These are phyloP conservation scores for Ormyrus rosae DNA, from an alignment of 2,888 invertebrate species.

Conservation along the genomic window DNA sequence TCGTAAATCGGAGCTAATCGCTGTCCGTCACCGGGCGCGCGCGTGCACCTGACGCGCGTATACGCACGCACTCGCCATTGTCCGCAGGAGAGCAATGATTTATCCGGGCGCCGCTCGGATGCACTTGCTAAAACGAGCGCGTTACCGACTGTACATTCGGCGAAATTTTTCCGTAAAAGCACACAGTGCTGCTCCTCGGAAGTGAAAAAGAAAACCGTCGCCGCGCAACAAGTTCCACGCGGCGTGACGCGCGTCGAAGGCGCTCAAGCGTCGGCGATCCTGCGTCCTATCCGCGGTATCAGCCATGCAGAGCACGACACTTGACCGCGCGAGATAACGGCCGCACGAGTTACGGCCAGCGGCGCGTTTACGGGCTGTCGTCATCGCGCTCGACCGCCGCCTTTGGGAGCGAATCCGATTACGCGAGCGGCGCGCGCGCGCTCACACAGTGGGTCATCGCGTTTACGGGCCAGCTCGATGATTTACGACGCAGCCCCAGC, in stretches of 20 bases:
- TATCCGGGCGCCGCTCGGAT: conserved; percentile 24
- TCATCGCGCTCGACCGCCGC: conserved; percentile 24
- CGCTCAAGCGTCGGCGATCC: conserved; percentile 12
- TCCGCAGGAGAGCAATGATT: background rate
- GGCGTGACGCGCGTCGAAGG: background rate
- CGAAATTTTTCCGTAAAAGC: too few species aligned
- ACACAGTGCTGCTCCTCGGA: too few species aligned
- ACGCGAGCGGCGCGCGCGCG: conserved; percentile 5
- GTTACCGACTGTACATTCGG: too few species aligned
- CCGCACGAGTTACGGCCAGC: conserved; percentile 28
- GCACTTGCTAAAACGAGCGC: background rate
- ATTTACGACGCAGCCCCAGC: conserved; percentile 25
- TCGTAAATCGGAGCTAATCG: conserved; percentile 53
- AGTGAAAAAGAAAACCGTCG: background rate
- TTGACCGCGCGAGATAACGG: conserved; percentile 47
- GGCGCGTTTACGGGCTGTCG: background rate
- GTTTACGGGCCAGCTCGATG: conserved; percentile 46
- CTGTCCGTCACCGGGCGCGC: conserved; percentile 4
- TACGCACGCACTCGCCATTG: background rate
- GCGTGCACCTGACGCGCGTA: background rate
- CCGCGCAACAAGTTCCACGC: conserved; percentile 8
- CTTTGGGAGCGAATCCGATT: conserved; percentile 46
- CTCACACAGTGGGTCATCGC: conserved; percentile 41
- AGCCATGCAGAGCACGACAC: conserved; percentile 45
- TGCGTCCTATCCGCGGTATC: conserved; percentile 8